Percentiles rank a stretch among this genome's conserved stretches.
phyloP scores from a whole-genome alignment of 2,797 vertebrate species.

The Sparidentex hasta region DNA sequence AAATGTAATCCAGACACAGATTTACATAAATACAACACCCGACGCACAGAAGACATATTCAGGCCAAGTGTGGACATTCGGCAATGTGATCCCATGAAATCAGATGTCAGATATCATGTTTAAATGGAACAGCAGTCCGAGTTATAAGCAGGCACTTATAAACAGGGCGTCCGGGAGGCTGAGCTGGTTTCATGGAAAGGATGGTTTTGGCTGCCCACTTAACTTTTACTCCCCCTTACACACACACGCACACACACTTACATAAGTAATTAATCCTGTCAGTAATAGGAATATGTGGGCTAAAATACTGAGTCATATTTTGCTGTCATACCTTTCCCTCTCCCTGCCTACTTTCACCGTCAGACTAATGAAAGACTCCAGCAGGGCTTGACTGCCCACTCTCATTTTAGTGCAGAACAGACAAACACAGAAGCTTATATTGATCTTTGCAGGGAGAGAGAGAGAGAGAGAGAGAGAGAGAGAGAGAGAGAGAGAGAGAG shows the following conservation, averaged over 20 bases:
- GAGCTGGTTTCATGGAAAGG: slow-evolving; percentile 30
- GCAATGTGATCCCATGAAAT: slow-evolving; percentile 52
- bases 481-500: neutral
- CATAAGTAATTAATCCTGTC: slow-evolving; percentile 79
- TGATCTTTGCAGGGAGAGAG: slow-evolving; percentile 61
- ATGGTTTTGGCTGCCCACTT: slow-evolving; percentile 63
- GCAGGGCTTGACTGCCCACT: slow-evolving; percentile 73
- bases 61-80: slow-evolving; percentile 69
- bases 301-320: slow-evolving; percentile 73
- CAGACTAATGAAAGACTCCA: slow-evolving; percentile 75
- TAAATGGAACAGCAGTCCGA: slow-evolving; percentile 36
- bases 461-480: slow-evolving; percentile 15
- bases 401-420: slow-evolving; percentile 72
- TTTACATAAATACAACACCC: slow-evolving; percentile 72
- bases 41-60: slow-evolving; percentile 63
- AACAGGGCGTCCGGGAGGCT: slow-evolving; percentile 17
- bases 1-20: slow-evolving; percentile 72
- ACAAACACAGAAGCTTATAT: slow-evolving; percentile 73
- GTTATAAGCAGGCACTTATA: slow-evolving; percentile 22
- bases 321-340: slow-evolving; percentile 70
- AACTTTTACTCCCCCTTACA: slow-evolving; percentile 50
- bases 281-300: slow-evolving; percentile 74
- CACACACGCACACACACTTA: slow-evolving; percentile 53
- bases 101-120: slow-evolving; percentile 57
- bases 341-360: slow-evolving; percentile 69